phyloP scores from a whole-genome alignment of 1,140 invertebrate genomes.

The Bombus vancouverensis region DNA sequence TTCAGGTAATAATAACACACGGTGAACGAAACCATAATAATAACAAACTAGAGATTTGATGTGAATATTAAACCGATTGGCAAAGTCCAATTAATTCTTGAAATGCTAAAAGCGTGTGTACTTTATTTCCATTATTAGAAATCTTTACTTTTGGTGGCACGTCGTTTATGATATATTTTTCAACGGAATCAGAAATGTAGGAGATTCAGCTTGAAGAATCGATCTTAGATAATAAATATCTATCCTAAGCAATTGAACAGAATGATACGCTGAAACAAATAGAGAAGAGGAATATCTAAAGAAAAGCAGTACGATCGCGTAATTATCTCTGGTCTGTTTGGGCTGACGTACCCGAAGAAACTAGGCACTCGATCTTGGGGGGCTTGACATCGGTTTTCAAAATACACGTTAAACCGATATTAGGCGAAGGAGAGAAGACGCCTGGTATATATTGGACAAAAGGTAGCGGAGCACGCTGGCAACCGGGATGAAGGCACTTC shows the following conservation, averaged over 20 bases:
- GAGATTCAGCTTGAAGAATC: neutral
- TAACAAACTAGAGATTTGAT: neutral
- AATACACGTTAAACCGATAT: slow-evolving; percentile 15
- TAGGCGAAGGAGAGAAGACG: neutral
- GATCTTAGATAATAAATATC: neutral
- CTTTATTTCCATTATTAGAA: too few relatives aligned
- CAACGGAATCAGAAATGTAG: neutral
- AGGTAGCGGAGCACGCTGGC: slow-evolving; percentile 2
- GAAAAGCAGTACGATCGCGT: slow-evolving; percentile 16
- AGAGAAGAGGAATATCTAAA: neutral
- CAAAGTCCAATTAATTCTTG: neutral
- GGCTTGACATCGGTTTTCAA: slow-evolving; percentile 9
- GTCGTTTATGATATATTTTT: neutral
- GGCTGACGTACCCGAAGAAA: neutral
- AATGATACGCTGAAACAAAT: neutral
- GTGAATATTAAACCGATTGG: neutral
- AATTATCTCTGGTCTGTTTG: slow-evolving; percentile 14
- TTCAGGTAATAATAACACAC: neutral
- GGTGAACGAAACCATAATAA: neutral
- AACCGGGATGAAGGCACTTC: slow-evolving; percentile 40
- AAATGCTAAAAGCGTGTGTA: too few relatives aligned
- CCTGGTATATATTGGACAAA: slow-evolving; percentile 9
- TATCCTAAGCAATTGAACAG: neutral
- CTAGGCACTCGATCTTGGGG: neutral
- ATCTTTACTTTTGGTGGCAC: too few relatives aligned